Evolutionary conservation across 2,888 invertebrate species (phyloP).

Genomic region (Eilema depressum): DNA sequence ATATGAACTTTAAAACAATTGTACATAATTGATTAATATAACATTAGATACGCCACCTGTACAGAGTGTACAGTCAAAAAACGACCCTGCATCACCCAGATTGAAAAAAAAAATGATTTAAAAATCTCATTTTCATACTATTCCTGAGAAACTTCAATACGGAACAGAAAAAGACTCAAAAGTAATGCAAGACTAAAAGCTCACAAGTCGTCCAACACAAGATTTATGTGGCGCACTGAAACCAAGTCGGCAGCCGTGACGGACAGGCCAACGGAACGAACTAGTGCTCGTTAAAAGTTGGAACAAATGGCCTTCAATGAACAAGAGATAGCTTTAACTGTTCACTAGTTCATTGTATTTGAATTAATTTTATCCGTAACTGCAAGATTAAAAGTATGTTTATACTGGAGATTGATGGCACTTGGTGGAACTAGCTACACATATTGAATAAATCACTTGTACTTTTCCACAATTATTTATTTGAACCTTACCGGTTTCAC

Average conservation of each 20-base stretch:
- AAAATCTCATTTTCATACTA: not conserved
- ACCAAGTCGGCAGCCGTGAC: slow-evolving; percentile 53
- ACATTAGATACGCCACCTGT: too few relatives aligned
- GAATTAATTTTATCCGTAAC: not conserved
- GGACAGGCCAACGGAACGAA: slow-evolving; percentile 54
- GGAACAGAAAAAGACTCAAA: slow-evolving; percentile 22
- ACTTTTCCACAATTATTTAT: too few relatives aligned
- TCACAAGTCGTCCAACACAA: slow-evolving; percentile 44
- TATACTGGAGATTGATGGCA: too few relatives aligned
- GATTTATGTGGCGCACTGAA: slow-evolving; percentile 57
- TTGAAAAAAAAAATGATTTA: too few relatives aligned
- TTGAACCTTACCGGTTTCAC: too few relatives aligned
- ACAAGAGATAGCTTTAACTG: slow-evolving; percentile 20
- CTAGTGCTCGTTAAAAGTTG: slow-evolving; percentile 55
- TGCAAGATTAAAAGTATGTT: too few relatives aligned
- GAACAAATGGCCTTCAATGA: slow-evolving; percentile 40
- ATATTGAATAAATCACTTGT: too few relatives aligned
- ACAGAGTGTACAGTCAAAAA: not conserved
- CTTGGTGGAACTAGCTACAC: too few relatives aligned
- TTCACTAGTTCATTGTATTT: slow-evolving; percentile 7
- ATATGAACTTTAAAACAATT: too few relatives aligned
- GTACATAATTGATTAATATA: too few relatives aligned
- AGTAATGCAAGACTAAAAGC: slow-evolving; percentile 46
- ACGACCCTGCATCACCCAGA: not conserved
- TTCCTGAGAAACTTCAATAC: slow-evolving; percentile 16